Conservation (phyloP, 2,888 invertebrate genomes). For the Steinernema hermaphroditum region DNA sequence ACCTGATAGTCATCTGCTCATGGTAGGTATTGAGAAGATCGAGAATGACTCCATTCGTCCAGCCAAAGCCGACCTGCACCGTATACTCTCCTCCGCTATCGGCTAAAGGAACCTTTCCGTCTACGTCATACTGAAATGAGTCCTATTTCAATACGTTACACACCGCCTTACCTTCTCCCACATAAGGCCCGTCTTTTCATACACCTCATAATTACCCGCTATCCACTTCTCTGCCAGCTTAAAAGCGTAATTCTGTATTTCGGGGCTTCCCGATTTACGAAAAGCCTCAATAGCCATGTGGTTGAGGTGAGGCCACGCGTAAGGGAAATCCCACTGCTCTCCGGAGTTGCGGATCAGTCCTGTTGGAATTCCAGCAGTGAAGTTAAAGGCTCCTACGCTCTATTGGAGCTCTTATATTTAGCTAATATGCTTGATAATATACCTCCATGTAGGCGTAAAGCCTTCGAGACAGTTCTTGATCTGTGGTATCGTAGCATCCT, state of each 20-base stretch:
- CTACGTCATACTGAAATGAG: conserved; percentile 57
- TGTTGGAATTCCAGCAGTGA: conserved; percentile 52
- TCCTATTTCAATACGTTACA: neutral
- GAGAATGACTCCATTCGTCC: conserved; percentile 63
- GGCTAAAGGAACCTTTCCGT: conserved; percentile 52
- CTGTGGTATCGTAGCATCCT: conserved; percentile 48
- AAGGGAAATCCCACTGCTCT: conserved; percentile 37
- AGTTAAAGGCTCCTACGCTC: conserved; percentile 51
- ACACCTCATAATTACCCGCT: conserved; percentile 52
- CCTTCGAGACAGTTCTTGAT: conserved; percentile 22
- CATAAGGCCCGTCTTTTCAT: conserved; percentile 52
- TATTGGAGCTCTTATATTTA: conserved; percentile 37
- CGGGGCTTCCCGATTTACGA: conserved; percentile 67
- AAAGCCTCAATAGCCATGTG: conserved; percentile 81
- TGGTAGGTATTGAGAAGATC: conserved; percentile 59
- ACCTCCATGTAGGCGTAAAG: conserved; percentile 49
- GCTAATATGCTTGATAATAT: conserved; percentile 15
- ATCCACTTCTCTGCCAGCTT: conserved; percentile 56
- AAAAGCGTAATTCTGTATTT: conserved; percentile 56
- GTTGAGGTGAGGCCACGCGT: conserved; percentile 48
- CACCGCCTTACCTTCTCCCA: conserved; percentile 52
- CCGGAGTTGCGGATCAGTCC: conserved; percentile 39
- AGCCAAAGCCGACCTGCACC: conserved; percentile 63
- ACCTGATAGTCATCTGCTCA: conserved; percentile 51
- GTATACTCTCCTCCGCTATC: conserved; percentile 60